phyloP scores from a whole-genome alignment of 2,888 invertebrate species.

The Dynastes hyllus region DNA sequence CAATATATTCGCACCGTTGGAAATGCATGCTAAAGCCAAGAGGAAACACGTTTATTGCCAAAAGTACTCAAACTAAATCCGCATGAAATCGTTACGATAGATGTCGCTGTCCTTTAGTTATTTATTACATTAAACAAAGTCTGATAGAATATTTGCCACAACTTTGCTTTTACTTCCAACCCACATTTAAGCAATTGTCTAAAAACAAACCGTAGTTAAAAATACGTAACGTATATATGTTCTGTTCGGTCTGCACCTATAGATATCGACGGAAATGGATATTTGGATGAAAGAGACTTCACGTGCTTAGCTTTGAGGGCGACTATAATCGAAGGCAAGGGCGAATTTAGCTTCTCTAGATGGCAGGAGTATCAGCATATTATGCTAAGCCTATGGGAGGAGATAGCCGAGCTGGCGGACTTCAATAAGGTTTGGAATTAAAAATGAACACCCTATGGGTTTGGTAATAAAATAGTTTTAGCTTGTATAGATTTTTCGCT shows the following conservation, averaged over 20 bases:
- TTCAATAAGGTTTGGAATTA: conserved; percentile 82
- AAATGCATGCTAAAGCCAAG: conserved; percentile 26
- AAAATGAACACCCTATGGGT: background rate
- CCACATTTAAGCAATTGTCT: background rate
- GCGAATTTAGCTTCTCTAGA: conserved; percentile 82
- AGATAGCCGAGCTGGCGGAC: conserved; percentile 89
- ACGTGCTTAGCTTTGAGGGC: conserved; percentile 87
- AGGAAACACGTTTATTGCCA: conserved; percentile 36
- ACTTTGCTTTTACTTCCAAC: background rate
- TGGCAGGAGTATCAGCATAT: conserved; percentile 87
- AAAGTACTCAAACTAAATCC: background rate
- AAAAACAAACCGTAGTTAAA: background rate
- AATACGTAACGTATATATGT: background rate
- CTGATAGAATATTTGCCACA: background rate
- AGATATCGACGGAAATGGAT: conserved; percentile 92
- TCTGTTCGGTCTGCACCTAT: conserved; percentile 56
- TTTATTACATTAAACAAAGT: conserved; percentile 23
- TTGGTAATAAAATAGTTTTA: conserved; percentile 9
- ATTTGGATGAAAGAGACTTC: conserved; percentile 87
- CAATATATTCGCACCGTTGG: background rate
- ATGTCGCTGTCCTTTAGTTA: conserved; percentile 19
- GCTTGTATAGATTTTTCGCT: background rate
- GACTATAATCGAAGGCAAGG: conserved; percentile 88
- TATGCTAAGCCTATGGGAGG: conserved; percentile 89
- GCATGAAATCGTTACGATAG: background rate